Percentiles rank a stretch among this genome's conserved stretches.
Conservation (phyloP, 2,888 invertebrate genomes). For the Nemapogon koenigi region DNA sequence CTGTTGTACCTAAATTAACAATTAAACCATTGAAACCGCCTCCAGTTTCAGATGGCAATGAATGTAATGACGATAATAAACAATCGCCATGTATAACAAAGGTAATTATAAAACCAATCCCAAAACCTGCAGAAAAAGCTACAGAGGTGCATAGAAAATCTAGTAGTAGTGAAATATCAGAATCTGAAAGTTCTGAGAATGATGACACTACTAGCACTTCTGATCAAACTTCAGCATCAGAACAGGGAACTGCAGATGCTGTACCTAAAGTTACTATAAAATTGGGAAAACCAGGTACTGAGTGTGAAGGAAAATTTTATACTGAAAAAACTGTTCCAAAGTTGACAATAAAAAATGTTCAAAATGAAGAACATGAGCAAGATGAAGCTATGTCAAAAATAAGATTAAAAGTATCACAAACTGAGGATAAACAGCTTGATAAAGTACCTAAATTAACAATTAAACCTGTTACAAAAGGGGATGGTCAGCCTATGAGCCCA, state of each 20-base stretch:
- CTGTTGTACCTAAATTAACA: slow-evolving; percentile 49
- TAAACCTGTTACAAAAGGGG: slow-evolving; percentile 42
- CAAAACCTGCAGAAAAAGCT: slow-evolving; percentile 47
- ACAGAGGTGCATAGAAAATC: slow-evolving; percentile 54
- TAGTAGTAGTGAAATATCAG: slow-evolving; percentile 59
- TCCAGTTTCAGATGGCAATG: slow-evolving; percentile 13
- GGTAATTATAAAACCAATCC: slow-evolving; percentile 58
- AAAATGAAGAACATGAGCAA: slow-evolving; percentile 37
- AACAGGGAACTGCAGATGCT: slow-evolving; percentile 39
- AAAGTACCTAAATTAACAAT: slow-evolving; percentile 55
- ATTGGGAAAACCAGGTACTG: slow-evolving; percentile 49
- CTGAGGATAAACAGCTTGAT: slow-evolving; percentile 38
- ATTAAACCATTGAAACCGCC: slow-evolving; percentile 40
- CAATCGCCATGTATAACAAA: slow-evolving; percentile 36
- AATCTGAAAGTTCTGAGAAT: slow-evolving; percentile 61
- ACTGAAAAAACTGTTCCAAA: slow-evolving; percentile 49
- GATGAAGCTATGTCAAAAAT: slow-evolving; percentile 39
- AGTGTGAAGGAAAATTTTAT: slow-evolving; percentile 49
- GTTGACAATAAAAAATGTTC: slow-evolving; percentile 45
- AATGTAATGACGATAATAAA: slow-evolving; percentile 17
- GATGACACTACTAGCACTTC: slow-evolving; percentile 57
- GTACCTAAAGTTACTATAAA: slow-evolving; percentile 58
- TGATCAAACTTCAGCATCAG: slow-evolving; percentile 47
- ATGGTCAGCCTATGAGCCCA: slow-evolving; percentile 44
- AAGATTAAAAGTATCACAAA: slow-evolving; percentile 43